A percentile compares a stretch with the other conserved stretches of the same genome.
Evolutionary conservation across 2,797 vertebrate species (phyloP).

Genomic region (Phalloptychus januarius): DNA sequence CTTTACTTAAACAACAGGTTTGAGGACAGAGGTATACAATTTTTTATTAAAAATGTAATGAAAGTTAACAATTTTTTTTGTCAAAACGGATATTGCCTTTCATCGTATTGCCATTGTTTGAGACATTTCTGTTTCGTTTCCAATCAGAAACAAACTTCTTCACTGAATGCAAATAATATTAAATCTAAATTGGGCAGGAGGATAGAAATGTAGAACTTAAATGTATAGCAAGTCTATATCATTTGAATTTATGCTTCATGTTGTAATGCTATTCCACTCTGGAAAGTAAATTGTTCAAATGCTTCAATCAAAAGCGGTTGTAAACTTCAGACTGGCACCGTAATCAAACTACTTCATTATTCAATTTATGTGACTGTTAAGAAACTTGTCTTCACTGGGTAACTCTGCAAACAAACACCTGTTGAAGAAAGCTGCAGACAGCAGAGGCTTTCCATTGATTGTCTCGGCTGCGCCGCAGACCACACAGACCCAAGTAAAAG

Average conservation of each 20-base stretch:
- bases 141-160: neutral
- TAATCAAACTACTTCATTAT: neutral
- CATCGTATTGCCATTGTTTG: neutral
- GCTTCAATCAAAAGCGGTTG: neutral
- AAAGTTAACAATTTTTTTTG: neutral
- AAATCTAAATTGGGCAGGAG: neutral
- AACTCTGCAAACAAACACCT: slow-evolving; percentile 12
- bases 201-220: neutral
- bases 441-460: slow-evolving; percentile 51
- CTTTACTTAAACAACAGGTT: neutral
- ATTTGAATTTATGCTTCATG: neutral
- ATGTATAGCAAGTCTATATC: neutral
- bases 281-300: neutral
- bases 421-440: slow-evolving; percentile 33
- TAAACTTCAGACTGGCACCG: neutral
- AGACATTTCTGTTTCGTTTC: neutral
- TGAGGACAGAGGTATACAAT: neutral
- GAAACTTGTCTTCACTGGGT: neutral
- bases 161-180: neutral
- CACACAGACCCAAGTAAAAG: slow-evolving; percentile 67
- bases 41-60: neutral
- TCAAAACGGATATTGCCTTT: neutral
- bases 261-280: neutral
- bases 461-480: slow-evolving; percentile 45
- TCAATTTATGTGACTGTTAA: neutral